Conservation (phyloP, 2,113 vertebrate genomes). For the Catharus bicknelli region DNA sequence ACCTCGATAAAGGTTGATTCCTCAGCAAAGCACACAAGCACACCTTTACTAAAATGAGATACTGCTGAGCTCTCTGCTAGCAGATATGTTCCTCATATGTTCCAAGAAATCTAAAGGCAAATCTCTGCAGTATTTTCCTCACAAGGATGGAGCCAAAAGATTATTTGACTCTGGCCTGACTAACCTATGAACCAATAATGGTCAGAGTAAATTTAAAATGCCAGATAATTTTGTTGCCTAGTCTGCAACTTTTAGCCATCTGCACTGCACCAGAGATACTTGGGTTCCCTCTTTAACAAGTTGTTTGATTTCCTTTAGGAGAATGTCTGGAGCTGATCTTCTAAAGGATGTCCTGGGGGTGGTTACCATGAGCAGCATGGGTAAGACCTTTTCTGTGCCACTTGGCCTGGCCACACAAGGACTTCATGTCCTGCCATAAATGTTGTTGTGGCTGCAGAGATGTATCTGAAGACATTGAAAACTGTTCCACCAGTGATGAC, state of each 20-base stretch:
- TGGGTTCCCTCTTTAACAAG: background rate
- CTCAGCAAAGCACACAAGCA: background rate
- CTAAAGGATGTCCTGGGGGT: background rate
- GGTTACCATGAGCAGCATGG: background rate
- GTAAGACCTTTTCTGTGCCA: background rate
- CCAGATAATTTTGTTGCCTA: background rate
- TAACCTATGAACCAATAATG: background rate
- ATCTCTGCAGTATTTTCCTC: background rate
- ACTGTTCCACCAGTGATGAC: background rate
- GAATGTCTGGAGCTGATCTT: background rate
- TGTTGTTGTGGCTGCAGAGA: background rate
- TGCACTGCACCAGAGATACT: fast-evolving
- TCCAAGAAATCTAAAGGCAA: background rate
- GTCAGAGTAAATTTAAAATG: background rate
- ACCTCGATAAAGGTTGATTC: background rate
- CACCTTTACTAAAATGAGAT: background rate
- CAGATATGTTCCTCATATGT: background rate
- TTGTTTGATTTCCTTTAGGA: background rate
- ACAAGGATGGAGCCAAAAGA: background rate
- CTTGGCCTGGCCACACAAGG: background rate
- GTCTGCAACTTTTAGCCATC: background rate
- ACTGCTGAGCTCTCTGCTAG: background rate
- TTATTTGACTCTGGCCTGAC: background rate
- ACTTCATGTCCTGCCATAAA: background rate
- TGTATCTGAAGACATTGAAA: background rate